Base-by-base conservation (phyloP, 2,113 vertebrate species). In the Uropsilus gracilis region DNA sequence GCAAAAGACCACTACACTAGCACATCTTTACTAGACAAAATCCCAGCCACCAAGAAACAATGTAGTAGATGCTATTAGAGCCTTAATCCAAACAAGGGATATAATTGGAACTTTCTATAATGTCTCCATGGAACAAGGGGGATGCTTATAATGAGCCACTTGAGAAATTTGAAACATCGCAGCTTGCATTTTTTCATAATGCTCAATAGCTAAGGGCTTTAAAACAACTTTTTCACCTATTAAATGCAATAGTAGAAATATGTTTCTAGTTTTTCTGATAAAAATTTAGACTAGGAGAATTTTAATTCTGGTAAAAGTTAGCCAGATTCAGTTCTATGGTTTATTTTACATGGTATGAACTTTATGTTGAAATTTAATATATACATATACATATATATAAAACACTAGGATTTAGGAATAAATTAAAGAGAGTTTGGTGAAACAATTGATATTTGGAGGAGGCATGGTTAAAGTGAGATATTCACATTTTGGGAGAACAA, bases 241-340 rank as follows among this genome's bases (percentile, higher is more conserved):
- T 88, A 91, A 44, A 34, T 24, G 93, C n/a, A 88, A 69, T 76
- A 75, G 28, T 76, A 81, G n/a, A 94, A 88, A 90, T 57, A 87
- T 24, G 22, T 72, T 96, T 93, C 46, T 57, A 71, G 50, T 48
- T 88, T 81, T 57, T 22, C 48, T 64, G 32, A 61, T 22, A 22
- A 44, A 50, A 75, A 71, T 91, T 93, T 30, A 85, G 8, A 5
- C 18, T 61, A 68, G 10, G 46, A 94, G 46, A 89, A 88, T 63
- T 76, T 3, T 57, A 24, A 77, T 69, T 16, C 42, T 34, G 46
- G 9, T 4, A 57, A 76, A 84, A 8, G 3, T 46, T 32, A 68
- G 37, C 18, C 42, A 57, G 76, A 1, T 32, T 94, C 32, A 90
- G 12, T 8, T 59, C 28, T 80, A 28, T 11, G 59, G 42, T 84